Percentiles rank a stretch among this genome's conserved stretches.
These are phyloP conservation scores for Rhagonycha fulva DNA, from an alignment of 2,888 invertebrate genomes.

Conservation along the genomic window DNA sequence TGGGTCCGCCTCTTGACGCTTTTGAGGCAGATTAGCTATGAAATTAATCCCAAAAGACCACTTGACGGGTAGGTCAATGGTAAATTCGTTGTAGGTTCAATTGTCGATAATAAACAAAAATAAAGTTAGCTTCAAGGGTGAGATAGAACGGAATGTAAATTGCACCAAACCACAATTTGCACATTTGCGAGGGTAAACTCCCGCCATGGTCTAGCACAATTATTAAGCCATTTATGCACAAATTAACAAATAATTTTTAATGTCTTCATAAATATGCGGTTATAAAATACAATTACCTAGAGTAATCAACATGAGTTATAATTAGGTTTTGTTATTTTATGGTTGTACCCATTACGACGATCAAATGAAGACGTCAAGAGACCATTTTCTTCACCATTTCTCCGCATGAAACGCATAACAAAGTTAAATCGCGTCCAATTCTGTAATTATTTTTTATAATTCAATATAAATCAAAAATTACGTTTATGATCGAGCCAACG, in stretches of 20 bases:
- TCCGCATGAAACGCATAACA: slow-evolving; percentile 6
- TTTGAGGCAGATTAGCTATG: slow-evolving; percentile 27
- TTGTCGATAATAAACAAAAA: slow-evolving; percentile 24
- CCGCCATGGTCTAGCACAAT: neutral
- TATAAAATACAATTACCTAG: neutral
- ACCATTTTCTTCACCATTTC: slow-evolving; percentile 10
- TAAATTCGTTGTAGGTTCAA: slow-evolving; percentile 12
- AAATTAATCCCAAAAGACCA: slow-evolving; percentile 24
- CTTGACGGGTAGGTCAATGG: slow-evolving; percentile 26
- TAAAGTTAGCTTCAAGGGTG: neutral
- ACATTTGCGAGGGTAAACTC: neutral
- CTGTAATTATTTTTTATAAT: neutral
- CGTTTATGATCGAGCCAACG: neutral
- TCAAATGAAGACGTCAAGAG: slow-evolving; percentile 16
- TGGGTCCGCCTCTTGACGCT: slow-evolving; percentile 21
- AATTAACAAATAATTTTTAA: neutral
- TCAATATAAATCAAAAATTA: neutral
- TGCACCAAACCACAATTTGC: neutral
- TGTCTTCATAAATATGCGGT: neutral
- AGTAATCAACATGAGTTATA: slow-evolving; percentile 15
- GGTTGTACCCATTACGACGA: slow-evolving; percentile 7
- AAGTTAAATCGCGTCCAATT: neutral
- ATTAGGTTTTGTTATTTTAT: slow-evolving; percentile 18
- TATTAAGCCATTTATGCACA: neutral
- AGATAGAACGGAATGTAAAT: neutral